Evolutionary conservation across 2,888 invertebrate genomes (phyloP).

Genomic region (Caenorhabditis sp.): DNA sequence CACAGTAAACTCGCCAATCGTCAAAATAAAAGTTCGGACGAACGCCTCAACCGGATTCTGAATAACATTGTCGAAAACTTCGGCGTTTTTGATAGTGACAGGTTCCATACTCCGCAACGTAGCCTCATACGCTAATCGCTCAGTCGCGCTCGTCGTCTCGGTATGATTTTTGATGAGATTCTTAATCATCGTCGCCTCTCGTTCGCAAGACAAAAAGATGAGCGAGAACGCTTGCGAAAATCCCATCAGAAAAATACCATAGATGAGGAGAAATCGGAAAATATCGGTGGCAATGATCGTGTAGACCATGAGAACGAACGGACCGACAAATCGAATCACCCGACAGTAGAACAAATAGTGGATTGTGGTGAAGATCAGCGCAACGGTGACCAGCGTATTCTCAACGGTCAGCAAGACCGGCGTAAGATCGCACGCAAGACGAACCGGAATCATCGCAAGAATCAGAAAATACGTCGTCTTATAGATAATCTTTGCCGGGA

Average conservation of each 20-base stretch:
- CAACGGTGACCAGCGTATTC: conserved; percentile 38
- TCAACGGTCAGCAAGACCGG: conserved; percentile 44
- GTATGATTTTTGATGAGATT: conserved; percentile 14
- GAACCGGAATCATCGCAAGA: conserved; percentile 76
- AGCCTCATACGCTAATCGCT: not conserved
- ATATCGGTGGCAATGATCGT: conserved; percentile 96
- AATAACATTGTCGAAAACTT: conserved; percentile 37
- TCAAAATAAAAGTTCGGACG: conserved; percentile 97
- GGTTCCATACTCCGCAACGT: conserved; percentile 10
- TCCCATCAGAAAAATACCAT: conserved; percentile 93
- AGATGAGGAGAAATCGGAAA: conserved; percentile 92
- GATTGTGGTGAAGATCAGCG: conserved; percentile 44
- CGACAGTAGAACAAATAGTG: conserved; percentile 47
- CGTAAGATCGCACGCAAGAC: conserved; percentile 71
- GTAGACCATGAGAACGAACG: conserved; percentile 99
- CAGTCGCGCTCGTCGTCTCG: not conserved
- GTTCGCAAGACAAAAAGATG: conserved; percentile 51
- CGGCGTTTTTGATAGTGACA: conserved; percentile 29
- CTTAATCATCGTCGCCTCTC: conserved; percentile 28
- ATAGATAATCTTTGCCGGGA: conserved; percentile 90
- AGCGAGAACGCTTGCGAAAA: conserved; percentile 84
- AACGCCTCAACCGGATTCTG: conserved; percentile 45
- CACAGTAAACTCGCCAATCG: conserved; percentile 77
- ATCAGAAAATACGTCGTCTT: conserved; percentile 88
- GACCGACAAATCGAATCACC: conserved; percentile 80